Percentiles rank a stretch among this genome's conserved stretches.
Conservation (phyloP, 2,113 vertebrate genomes). For the Lucifuga dentata region DNA sequence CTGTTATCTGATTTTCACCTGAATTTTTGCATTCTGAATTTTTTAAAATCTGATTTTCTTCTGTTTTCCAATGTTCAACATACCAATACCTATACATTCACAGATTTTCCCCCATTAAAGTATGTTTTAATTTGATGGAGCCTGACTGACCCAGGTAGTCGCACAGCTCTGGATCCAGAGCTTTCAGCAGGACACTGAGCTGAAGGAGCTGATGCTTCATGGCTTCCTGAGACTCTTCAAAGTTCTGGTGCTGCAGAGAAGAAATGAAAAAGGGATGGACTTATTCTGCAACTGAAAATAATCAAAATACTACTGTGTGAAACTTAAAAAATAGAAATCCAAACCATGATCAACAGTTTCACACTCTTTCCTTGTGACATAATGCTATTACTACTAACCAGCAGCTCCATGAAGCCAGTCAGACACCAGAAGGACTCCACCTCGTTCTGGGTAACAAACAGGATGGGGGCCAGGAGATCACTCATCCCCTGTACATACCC, state of each 20-base stretch:
- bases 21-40: no score
- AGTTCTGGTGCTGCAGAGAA: constrained; percentile 88
- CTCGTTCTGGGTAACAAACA: constrained; percentile 91
- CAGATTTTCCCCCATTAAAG: no score
- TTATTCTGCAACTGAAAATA: no score
- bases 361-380: no score
- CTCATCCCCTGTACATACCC: constrained; percentile 96
- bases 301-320: no score
- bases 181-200: constrained; percentile 86
- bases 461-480: constrained; percentile 90
- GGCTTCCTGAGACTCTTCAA: constrained; percentile 94
- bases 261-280: background rate
- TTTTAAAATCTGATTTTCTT: no score
- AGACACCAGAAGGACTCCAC: constrained; percentile 96
- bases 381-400: constrained; percentile 80
- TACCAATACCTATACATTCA: no score
- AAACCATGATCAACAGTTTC: no score
- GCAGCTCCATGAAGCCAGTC: constrained; percentile 91
- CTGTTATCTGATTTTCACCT: no score
- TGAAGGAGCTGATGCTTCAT: constrained; percentile 93
- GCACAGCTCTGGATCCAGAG: constrained; percentile 89
- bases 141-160: constrained; percentile 88
- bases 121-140: constrained; percentile 1
- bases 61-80: no score
- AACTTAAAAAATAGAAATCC: no score